Conservation (phyloP, 2,797 vertebrate genomes). For the Atherinosoma microstoma region DNA sequence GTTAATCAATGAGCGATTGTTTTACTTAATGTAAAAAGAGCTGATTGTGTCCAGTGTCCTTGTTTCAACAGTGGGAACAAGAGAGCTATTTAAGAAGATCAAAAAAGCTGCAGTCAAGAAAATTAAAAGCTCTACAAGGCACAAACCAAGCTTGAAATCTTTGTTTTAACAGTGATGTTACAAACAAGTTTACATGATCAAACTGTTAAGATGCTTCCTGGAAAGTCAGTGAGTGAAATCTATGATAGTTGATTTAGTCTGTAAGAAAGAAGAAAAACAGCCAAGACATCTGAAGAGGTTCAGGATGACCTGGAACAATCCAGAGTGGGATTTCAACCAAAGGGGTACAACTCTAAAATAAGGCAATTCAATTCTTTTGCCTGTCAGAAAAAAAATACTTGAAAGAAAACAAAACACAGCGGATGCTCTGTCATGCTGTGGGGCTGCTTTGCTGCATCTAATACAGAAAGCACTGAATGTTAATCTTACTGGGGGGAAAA, state of each 20-base stretch:
- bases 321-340: not conserved
- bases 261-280: not conserved
- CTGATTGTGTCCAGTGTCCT: not conserved
- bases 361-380: not conserved
- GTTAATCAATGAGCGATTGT: not conserved
- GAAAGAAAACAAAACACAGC: too few relatives aligned
- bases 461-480: too few relatives aligned
- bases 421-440: too few relatives aligned
- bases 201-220: not conserved
- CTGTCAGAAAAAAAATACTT: too few relatives aligned
- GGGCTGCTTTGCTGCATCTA: too few relatives aligned
- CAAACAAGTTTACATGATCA: not conserved
- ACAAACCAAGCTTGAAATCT: constrained; percentile 3
- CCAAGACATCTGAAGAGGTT: not conserved
- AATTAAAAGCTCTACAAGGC: not conserved
- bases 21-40: not conserved
- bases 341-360: not conserved
- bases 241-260: not conserved
- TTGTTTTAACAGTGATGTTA: constrained; percentile 5
- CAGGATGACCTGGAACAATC: not conserved
- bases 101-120: not conserved
- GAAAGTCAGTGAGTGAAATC: not conserved
- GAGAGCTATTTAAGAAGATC: not conserved
- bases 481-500: too few relatives aligned
- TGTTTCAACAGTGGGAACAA: not conserved